phyloP scores from a whole-genome alignment of 1,140 invertebrate genomes.

The Cydia amplana region DNA sequence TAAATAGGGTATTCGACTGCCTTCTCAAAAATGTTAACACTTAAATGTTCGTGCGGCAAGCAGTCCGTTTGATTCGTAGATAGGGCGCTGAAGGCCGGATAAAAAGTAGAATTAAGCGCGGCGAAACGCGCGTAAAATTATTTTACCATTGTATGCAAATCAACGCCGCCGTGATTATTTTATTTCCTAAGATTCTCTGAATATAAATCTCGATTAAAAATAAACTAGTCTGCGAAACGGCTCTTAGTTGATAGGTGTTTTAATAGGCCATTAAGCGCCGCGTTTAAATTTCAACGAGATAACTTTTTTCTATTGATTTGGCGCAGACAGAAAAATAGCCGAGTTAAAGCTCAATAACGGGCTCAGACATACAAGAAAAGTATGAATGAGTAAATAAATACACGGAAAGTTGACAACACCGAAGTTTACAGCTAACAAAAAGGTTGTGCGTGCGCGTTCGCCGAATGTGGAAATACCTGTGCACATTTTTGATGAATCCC shows the following conservation, averaged over 20 bases:
- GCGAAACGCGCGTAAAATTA: constrained; percentile 79
- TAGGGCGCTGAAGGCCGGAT: constrained; percentile 73
- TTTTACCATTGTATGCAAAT: constrained; percentile 80
- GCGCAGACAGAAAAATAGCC: constrained; percentile 34
- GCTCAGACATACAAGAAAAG: constrained; percentile 48
- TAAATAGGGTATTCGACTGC: constrained; percentile 29
- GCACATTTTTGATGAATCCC: constrained; percentile 46
- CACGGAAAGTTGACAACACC: constrained; percentile 51
- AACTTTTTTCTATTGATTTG: constrained; percentile 23
- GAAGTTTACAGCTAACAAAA: constrained; percentile 50
- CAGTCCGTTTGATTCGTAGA: constrained; percentile 77
- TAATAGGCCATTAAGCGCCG: constrained; percentile 36
- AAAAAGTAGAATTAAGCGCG: constrained; percentile 78
- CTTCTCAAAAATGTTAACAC: constrained; percentile 68
- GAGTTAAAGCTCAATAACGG: constrained; percentile 39
- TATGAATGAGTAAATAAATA: constrained; percentile 56
- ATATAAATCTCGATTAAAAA: constrained; percentile 77
- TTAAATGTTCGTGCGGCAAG: constrained; percentile 61
- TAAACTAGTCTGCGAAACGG: constrained; percentile 57
- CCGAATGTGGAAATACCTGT: constrained; percentile 48
- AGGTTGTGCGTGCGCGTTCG: constrained; percentile 42
- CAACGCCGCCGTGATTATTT: constrained; percentile 76
- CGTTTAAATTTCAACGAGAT: constrained; percentile 40
- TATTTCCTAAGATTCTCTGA: constrained; percentile 76
- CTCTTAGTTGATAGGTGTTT: constrained; percentile 64